Evolutionary conservation across 1,140 invertebrate genomes (phyloP), one percentile per base, ranked within the genome.

Genomic region (Oppia nitens): DNA sequence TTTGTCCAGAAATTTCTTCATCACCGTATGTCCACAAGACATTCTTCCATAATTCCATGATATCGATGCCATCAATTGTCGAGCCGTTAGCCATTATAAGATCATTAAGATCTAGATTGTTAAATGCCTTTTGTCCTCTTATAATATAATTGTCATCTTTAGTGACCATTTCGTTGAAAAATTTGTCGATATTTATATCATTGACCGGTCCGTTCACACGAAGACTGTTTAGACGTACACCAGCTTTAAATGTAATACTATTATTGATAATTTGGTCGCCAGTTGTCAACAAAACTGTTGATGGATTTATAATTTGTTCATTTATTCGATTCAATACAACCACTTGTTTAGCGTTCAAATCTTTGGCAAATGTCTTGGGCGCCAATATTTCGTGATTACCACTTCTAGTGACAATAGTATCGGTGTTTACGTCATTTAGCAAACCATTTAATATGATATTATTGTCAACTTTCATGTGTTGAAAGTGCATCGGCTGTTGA

Each of bases 11-110:
- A 23, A 64, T 57, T 12, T 47, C 32, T 40, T 64, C 59, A 51
- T 48, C 9, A 1, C 32, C 60, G 29, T 61, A 45, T 21, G 20
- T 32, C 59, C 61, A 63, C 40, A 64, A 28, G 0, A 55, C 27
- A 47, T 64, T 55, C 2, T 32, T 23, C 59, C 60, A 64, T 26
- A 64, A 47, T 28, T 64, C 59, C 0, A 12, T 40, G 45, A 64
- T n/a, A 54, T 64, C 54, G 3, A 63, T 21, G 47, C 53, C 50
- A 57, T 60, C 12, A 64, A 55, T 11, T 52, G 53, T 45, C 23
- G 21, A 14, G 27, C 60, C 50, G 4, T 11, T 17, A 20, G 60
- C 25, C 12, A 59, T 32, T 4, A 53, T 28, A 3, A 58, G 28
- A 25, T 51, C 26, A 11, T 63, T 28, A 29, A 60, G 26, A 1